These are phyloP conservation scores for Orussus abietinus DNA, from an alignment of 1,140 invertebrate genomes.

Conservation along the genomic window DNA sequence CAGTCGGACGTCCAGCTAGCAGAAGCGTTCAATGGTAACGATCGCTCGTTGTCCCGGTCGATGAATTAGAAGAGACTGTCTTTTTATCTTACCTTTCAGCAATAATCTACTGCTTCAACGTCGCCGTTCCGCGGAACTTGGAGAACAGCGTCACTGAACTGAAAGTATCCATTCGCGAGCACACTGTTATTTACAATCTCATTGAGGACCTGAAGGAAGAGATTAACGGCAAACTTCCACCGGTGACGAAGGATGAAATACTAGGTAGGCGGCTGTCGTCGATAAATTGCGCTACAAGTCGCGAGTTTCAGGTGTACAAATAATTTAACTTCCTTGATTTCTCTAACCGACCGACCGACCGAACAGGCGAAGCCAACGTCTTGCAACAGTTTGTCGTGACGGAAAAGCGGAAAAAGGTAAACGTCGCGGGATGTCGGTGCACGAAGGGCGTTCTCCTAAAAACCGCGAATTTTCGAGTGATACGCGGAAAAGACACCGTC, in stretches of 20 bases:
- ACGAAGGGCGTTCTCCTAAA: constrained; percentile 73
- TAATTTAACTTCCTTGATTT: no score
- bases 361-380: constrained; percentile 84
- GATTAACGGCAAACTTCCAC: constrained; percentile 71
- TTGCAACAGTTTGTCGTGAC: constrained; percentile 80
- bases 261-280: constrained; percentile 66
- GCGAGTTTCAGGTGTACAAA: no score
- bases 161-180: constrained; percentile 61
- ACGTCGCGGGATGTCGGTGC: constrained; percentile 86
- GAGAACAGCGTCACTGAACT: constrained; percentile 52
- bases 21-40: constrained; percentile 70
- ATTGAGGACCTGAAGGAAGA: constrained; percentile 84
- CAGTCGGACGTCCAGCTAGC: constrained; percentile 85
- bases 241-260: constrained; percentile 68
- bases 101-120: constrained; percentile 85
- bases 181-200: constrained; percentile 89
- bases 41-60: constrained; percentile 10
- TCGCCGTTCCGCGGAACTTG: constrained; percentile 56
- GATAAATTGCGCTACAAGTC: no score
- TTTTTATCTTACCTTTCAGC: constrained; percentile 50
- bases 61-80: not conserved
- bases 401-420: constrained; percentile 76
- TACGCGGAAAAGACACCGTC: constrained; percentile 66
- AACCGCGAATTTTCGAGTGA: constrained; percentile 63
- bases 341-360: no score